phyloP scores from a whole-genome alignment of 2,797 vertebrate genomes.

The Mormyrops boulengeri region DNA sequence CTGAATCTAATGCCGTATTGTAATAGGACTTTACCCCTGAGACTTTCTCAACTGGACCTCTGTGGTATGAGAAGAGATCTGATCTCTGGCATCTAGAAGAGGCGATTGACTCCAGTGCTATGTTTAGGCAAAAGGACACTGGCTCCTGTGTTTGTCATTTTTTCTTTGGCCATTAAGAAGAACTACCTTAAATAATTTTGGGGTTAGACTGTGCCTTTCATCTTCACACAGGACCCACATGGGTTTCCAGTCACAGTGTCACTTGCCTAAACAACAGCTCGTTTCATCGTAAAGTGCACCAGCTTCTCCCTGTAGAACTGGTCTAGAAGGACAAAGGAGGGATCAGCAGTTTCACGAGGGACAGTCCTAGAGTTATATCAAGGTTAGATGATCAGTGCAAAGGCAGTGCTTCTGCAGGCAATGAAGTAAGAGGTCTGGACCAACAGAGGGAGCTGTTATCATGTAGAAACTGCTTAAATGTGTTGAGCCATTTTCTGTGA shows the following conservation, averaged over 20 bases:
- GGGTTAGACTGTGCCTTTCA: not conserved
- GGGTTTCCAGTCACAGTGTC: not conserved
- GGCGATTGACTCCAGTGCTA: slow-evolving; percentile 40
- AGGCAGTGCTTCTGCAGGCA: not conserved
- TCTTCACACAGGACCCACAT: not conserved
- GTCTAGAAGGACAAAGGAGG: not conserved
- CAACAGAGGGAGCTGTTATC: slow-evolving; percentile 30
- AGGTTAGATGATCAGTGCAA: not conserved
- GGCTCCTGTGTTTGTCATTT: not conserved
- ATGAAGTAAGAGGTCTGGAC: not conserved
- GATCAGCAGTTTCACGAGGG: not conserved
- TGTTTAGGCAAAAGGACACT: not conserved
- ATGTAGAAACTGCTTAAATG: not conserved
- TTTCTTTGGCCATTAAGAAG: not conserved
- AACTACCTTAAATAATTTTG: not conserved
- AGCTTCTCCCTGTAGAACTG: not conserved
- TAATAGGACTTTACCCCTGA: slow-evolving; percentile 59
- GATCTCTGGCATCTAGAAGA: slow-evolving; percentile 43
- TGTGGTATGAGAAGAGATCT: slow-evolving; percentile 43
- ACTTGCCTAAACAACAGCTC: not conserved
- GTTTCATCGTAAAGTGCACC: not conserved
- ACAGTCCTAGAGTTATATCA: slow-evolving; percentile 5
- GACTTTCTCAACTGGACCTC: slow-evolving; percentile 27
- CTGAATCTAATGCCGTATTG: slow-evolving; percentile 54
- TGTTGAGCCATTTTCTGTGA: not conserved